Conservation (phyloP, 2,797 vertebrate species). For the Myotis pilosus region DNA sequence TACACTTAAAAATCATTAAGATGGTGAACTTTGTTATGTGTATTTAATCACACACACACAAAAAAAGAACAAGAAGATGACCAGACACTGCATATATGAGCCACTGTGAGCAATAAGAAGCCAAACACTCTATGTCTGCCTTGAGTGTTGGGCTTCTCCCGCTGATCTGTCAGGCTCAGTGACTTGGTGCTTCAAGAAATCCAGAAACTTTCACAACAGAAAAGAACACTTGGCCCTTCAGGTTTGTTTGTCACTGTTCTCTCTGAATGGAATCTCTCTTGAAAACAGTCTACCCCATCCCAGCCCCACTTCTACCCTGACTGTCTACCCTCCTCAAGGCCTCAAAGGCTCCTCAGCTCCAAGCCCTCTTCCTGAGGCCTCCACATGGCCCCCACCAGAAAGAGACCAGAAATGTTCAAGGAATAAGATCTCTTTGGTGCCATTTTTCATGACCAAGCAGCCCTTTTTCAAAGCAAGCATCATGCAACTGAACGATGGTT, state of each 20-base stretch:
- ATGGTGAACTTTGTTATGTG: background rate
- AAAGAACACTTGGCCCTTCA: background rate
- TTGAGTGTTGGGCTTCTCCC: fast-evolving
- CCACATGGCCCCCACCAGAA: background rate
- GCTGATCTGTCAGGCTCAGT: background rate
- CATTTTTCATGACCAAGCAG: background rate
- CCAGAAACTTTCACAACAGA: background rate
- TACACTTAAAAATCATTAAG: background rate
- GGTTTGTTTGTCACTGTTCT: background rate
- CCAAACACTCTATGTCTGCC: background rate
- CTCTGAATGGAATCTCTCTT: background rate
- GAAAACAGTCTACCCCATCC: background rate
- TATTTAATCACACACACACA: background rate
- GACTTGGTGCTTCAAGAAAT: background rate
- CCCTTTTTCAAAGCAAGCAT: background rate
- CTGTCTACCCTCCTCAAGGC: background rate
- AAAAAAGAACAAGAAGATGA: background rate
- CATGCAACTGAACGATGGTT: background rate
- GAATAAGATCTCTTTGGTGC: background rate
- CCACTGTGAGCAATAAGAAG: fast-evolving
- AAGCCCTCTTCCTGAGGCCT: background rate
- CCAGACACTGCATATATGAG: background rate
- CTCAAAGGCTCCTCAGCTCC: background rate
- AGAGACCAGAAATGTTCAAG: background rate
- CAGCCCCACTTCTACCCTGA: fast-evolving